Percentiles rank a stretch among this genome's conserved stretches.
These are phyloP conservation scores for Myxocyprinus asiaticus DNA, from an alignment of 2,113 vertebrate species.

Conservation along the genomic window DNA sequence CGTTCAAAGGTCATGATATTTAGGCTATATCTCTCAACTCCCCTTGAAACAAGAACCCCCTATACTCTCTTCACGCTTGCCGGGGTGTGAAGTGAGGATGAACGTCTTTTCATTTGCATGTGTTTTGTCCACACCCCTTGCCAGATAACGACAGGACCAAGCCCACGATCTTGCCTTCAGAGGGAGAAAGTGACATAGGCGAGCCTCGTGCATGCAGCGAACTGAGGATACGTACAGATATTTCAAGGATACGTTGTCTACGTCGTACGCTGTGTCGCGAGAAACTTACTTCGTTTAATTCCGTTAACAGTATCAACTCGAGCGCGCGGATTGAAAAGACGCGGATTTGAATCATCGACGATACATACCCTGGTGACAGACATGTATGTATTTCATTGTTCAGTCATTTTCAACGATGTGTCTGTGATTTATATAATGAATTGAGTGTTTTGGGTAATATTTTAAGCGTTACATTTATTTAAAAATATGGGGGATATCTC, in stretches of 20 bases:
- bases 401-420: not conserved
- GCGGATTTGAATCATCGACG: constrained; percentile 48
- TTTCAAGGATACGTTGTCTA: not conserved
- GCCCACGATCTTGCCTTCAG: constrained; percentile 4
- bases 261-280: not conserved
- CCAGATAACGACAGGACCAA: constrained; percentile 41
- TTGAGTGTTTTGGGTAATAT: not conserved
- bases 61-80: not conserved
- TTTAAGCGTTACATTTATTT: constrained; percentile 14
- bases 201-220: not conserved
- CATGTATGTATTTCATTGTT: constrained; percentile 55
- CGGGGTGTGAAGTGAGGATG: constrained; percentile 37
- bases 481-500: not conserved
- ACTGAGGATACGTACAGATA: too few relatives aligned
- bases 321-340: not conserved
- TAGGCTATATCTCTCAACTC: not conserved
- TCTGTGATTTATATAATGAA: not conserved
- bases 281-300: constrained; percentile 16
- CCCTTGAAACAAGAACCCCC: not conserved
- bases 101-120: constrained; percentile 42
- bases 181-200: constrained; percentile 43
- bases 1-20: too few relatives aligned
- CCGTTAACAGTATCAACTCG: constrained; percentile 10
- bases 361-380: constrained; percentile 47
- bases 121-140: constrained; percentile 56